phyloP scores from a whole-genome alignment of 2,888 invertebrate species.

The Anticlea derivata region DNA sequence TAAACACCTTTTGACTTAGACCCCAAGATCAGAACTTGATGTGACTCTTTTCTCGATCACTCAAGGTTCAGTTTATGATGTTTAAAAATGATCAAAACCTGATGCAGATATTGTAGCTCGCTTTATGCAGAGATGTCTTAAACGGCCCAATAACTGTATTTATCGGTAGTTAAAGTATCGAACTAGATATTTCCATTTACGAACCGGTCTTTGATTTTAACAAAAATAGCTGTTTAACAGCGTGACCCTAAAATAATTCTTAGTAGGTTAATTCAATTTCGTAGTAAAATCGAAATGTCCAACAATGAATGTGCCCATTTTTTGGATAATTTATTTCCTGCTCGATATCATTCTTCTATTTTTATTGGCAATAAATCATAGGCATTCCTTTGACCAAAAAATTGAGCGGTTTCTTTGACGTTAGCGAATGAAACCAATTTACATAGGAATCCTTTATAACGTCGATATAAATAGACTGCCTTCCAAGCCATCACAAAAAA shows the following conservation, averaged over 20 bases:
- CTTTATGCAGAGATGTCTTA: constrained; percentile 45
- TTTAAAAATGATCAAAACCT: too few relatives aligned
- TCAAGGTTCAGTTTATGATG: too few relatives aligned
- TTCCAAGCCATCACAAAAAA: constrained; percentile 56
- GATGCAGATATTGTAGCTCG: constrained; percentile 35
- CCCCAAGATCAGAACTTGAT: too few relatives aligned
- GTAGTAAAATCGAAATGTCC: constrained; percentile 12
- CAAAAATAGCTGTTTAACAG: constrained; percentile 34
- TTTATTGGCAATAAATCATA: constrained; percentile 47
- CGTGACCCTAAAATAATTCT: constrained; percentile 36
- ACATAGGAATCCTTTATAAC: constrained; percentile 65
- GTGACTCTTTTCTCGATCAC: too few relatives aligned
- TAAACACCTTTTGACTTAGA: too few relatives aligned
- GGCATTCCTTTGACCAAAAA: constrained; percentile 42
- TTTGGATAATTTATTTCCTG: constrained; percentile 27
- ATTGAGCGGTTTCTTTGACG: constrained; percentile 56
- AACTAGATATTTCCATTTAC: constrained; percentile 36
- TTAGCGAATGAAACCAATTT: constrained; percentile 54
- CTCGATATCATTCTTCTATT: constrained; percentile 35
- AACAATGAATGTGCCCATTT: constrained; percentile 23
- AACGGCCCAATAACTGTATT: constrained; percentile 50
- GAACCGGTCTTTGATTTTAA: constrained; percentile 37
- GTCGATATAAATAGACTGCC: constrained; percentile 62
- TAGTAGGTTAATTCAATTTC: constrained; percentile 36
- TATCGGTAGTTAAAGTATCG: constrained; percentile 35